Percentiles rank a stretch among this genome's conserved stretches.
Evolutionary conservation across 2,113 vertebrate species (phyloP).

Genomic region (Prionailurus bengalensis): DNA sequence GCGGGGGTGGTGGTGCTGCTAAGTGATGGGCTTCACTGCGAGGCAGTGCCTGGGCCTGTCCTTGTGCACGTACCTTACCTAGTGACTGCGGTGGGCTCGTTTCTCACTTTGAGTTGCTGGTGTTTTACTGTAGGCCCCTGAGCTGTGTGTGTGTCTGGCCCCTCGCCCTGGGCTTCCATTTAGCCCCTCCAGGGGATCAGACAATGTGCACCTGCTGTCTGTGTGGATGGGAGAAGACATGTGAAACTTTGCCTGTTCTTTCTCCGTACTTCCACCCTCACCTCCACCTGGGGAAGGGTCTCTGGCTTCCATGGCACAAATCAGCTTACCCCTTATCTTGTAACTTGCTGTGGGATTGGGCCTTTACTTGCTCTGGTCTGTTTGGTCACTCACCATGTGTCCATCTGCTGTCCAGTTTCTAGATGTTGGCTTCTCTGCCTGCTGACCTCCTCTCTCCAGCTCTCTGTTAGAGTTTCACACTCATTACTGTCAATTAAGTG

Average conservation of each 20-base stretch:
- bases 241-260: background rate
- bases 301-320: background rate
- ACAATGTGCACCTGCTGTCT: background rate
- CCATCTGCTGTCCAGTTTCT: background rate
- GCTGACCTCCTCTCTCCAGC: background rate
- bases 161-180: background rate
- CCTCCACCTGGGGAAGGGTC: background rate
- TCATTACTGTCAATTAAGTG: background rate
- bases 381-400: background rate
- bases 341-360: background rate
- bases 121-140: background rate
- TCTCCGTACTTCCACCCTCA: background rate
- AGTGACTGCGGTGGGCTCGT: background rate
- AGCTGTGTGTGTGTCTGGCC: background rate
- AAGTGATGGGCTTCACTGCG: background rate
- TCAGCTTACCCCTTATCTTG: background rate
- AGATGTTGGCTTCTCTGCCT: background rate
- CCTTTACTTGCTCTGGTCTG: background rate
- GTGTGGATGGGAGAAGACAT: background rate
- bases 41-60: background rate
- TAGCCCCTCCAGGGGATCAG: background rate
- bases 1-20: background rate
- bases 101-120: background rate
- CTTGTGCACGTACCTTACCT: background rate
- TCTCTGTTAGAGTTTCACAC: background rate